Conservation (phyloP, 1,140 invertebrate genomes). For the Zelostemma sp. region DNA sequence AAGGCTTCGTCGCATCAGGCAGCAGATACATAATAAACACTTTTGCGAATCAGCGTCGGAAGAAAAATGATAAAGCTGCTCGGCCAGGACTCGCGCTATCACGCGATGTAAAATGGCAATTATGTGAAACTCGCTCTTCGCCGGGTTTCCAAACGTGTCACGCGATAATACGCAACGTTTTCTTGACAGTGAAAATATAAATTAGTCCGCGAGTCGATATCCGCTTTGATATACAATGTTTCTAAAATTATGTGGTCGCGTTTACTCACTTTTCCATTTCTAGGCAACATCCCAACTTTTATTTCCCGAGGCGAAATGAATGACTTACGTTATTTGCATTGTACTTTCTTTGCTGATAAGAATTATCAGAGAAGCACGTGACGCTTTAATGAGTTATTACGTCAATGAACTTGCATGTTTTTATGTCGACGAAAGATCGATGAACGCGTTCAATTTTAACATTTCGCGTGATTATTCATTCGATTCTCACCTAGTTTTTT, state of each 20-base stretch:
- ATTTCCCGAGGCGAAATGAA: not conserved
- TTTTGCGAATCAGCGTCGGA: not conserved
- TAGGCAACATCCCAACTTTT: constrained; percentile 3
- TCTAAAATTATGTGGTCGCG: constrained; percentile 13
- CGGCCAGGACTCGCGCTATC: constrained; percentile 6
- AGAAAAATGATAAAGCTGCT: constrained; percentile 15
- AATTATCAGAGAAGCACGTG: not conserved
- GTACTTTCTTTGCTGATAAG: not conserved
- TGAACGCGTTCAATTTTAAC: too few relatives aligned
- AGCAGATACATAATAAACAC: too few relatives aligned
- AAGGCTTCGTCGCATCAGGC: too few relatives aligned
- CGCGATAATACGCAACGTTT: constrained; percentile 40
- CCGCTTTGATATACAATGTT: too few relatives aligned
- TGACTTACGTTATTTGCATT: not conserved
- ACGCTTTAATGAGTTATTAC: too few relatives aligned
- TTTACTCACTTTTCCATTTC: constrained; percentile 23
- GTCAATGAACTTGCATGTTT: too few relatives aligned
- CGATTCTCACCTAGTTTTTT: too few relatives aligned
- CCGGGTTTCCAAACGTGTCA: constrained; percentile 37
- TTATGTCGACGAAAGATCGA: too few relatives aligned
- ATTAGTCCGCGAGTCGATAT: constrained; percentile 19
- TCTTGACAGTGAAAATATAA: constrained; percentile 43
- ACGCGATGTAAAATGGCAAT: constrained; percentile 20
- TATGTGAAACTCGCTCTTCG: constrained; percentile 36
- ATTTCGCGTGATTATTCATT: too few relatives aligned